These are phyloP conservation scores for Eumerus sabulonum DNA, from an alignment of 2,888 invertebrate species.

Conservation along the genomic window DNA sequence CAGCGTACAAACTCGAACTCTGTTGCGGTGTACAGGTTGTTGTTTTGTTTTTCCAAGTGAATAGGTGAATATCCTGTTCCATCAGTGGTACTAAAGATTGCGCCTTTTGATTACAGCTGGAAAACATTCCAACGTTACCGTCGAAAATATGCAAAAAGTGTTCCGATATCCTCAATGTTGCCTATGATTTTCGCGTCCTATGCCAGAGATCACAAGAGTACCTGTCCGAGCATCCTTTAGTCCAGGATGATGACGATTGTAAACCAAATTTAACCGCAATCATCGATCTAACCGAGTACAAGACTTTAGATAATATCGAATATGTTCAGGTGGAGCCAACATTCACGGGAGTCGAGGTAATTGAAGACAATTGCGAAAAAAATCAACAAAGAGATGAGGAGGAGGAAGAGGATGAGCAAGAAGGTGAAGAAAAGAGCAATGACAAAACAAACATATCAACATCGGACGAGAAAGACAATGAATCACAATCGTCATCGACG, in stretches of 20 bases:
- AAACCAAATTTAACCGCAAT: constrained; percentile 9
- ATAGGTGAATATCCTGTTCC: too few relatives aligned
- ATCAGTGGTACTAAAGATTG: too few relatives aligned
- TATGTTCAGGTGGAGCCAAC: constrained; percentile 5
- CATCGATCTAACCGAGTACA: constrained; percentile 3
- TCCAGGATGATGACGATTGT: not conserved
- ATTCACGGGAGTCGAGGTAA: not conserved
- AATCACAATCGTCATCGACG: not conserved
- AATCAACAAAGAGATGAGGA: not conserved
- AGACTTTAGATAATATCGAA: constrained; percentile 16
- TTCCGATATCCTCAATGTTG: constrained; percentile 73
- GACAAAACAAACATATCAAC: not conserved
- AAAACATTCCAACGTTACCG: constrained; percentile 68
- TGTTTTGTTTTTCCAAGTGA: too few relatives aligned
- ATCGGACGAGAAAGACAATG: not conserved
- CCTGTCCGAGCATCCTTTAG: constrained; percentile 48
- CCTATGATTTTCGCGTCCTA: constrained; percentile 75
- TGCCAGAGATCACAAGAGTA: constrained; percentile 76
- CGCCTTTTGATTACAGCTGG: constrained; percentile 33
- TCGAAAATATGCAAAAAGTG: constrained; percentile 73
- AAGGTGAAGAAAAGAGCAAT: not conserved
- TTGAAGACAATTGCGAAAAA: not conserved
- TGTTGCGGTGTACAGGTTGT: constrained; percentile 57
- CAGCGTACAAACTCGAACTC: constrained; percentile 38
- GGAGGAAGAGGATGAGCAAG: not conserved